Base-by-base conservation (phyloP, 2,113 vertebrate genomes). In the Callipepla californica region DNA sequence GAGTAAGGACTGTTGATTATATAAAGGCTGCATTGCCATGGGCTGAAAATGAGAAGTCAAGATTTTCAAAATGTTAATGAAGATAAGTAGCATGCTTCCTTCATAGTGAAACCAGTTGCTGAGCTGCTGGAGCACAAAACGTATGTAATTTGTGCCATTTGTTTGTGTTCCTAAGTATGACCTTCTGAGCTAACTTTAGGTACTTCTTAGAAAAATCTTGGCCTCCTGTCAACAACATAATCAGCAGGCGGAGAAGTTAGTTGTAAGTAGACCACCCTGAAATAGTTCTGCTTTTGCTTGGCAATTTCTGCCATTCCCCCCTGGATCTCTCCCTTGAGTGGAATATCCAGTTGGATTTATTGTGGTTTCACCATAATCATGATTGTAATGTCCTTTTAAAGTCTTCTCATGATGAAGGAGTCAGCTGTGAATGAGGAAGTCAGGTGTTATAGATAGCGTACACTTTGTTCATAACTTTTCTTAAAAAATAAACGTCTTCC, bases 271-370 rank as follows among this genome's bases (percentile, higher is more conserved):
- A 95, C 94, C 92, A 95, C 88, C 88, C 92, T 94, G 95, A 95
- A 95, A 91, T 81, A 92, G 70, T 78, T 92, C 63, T 93, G 89
- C 91, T 92, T 94, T 94, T 96, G 48, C 86, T 95, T 95, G 95
- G 91, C 89, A 81, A 91, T 92, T 92, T 91, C 91, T 82, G 91
- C 62, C 34, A 19, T 76, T 69, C 42, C 58, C 89, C 40, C 15
- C 74, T 40, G 28, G 25, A 95, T 94, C 45, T 91, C 34, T 92
- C 77, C 89, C 78, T 69, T 74, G 78, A 82, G 87, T 38, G 53
- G 87, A 85, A 94, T 95, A 94, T 95, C 92, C 58, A 32, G 66
- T 85, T 87, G 78, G 90, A 94, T 87, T 94, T 96, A 93, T 69
- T 91, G 92, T 92, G 83, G 78, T 61, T 91, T 96, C 86, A 89